Percentiles rank a stretch among this genome's conserved stretches.
These are phyloP conservation scores for Platysteira castanea DNA, from an alignment of 2,113 vertebrate species.

Conservation along the genomic window DNA sequence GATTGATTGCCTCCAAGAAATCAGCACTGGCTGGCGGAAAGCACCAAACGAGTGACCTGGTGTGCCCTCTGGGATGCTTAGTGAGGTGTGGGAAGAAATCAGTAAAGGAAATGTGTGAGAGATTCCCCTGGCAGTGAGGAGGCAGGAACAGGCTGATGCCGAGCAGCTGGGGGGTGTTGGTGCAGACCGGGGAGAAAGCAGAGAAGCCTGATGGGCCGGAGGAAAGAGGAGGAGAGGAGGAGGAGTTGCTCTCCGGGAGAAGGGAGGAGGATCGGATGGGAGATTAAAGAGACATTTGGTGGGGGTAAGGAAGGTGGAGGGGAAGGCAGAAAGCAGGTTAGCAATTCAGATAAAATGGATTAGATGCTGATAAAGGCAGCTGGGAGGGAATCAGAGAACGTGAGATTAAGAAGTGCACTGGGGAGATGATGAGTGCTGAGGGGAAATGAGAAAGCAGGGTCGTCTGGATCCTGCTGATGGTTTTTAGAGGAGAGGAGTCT, in stretches of 20 bases:
- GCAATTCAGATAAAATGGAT: conserved; percentile 8
- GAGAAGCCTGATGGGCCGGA: not conserved
- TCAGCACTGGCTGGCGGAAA: not conserved
- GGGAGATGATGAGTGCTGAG: not conserved
- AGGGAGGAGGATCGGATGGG: not conserved
- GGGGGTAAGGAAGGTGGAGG: not conserved
- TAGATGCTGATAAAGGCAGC: not conserved
- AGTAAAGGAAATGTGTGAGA: not conserved
- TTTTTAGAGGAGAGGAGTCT: not conserved
- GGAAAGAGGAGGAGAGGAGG: not conserved
- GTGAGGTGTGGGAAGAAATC: not conserved
- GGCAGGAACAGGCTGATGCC: not conserved
- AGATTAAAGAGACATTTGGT: not conserved
- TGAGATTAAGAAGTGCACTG: not conserved
- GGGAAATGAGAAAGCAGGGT: not conserved
- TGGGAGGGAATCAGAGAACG: not conserved
- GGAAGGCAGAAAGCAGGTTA: not conserved
- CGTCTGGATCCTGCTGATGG: not conserved
- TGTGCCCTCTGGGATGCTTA: not conserved
- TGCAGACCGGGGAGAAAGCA: not conserved
- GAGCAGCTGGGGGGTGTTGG: not conserved
- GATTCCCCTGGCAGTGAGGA: not conserved
- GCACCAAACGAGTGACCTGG: not conserved
- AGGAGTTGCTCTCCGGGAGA: not conserved
- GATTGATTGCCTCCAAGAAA: rapidly evolving